phyloP scores from a whole-genome alignment of 2,888 invertebrate species.

The Theretra japonica region DNA sequence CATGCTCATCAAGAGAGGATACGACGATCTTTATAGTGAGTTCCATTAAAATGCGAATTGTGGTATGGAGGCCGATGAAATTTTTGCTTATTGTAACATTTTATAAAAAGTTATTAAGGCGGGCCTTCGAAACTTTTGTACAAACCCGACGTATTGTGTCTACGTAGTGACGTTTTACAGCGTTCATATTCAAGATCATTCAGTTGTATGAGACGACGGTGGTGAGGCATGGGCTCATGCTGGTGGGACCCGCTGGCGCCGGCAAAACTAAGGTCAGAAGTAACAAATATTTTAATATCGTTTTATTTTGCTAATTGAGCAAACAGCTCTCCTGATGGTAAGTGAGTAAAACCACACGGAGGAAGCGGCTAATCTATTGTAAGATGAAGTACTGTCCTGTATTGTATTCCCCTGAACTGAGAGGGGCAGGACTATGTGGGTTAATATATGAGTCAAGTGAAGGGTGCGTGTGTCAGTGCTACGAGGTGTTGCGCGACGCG shows the following conservation, averaged over 20 bases:
- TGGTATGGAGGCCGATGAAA: too few species aligned
- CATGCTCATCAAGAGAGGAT: conserved; percentile 80
- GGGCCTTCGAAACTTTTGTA: too few species aligned
- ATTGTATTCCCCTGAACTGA: too few species aligned
- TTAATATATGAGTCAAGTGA: not conserved
- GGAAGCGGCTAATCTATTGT: too few species aligned
- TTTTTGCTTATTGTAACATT: too few species aligned
- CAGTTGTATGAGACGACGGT: conserved; percentile 93
- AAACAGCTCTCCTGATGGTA: too few species aligned
- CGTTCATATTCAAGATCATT: conserved; percentile 90
- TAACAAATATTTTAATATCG: not conserved
- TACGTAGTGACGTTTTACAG: conserved; percentile 63
- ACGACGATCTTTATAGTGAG: conserved; percentile 88
- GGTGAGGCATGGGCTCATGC: conserved; percentile 92
- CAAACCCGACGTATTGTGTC: not conserved
- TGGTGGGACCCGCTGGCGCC: conserved; percentile 92
- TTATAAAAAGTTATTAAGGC: too few species aligned
- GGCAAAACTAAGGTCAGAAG: conserved; percentile 90
- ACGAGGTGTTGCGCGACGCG: conserved; percentile 87
- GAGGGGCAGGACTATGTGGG: too few species aligned
- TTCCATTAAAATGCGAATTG: conserved; percentile 31
- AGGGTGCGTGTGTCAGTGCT: conserved; percentile 74
- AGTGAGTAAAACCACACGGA: too few species aligned
- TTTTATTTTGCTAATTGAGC: too few species aligned
- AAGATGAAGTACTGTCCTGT: too few species aligned